Evolutionary conservation across 2,113 vertebrate species (phyloP).

Genomic region (Riparia riparia): DNA sequence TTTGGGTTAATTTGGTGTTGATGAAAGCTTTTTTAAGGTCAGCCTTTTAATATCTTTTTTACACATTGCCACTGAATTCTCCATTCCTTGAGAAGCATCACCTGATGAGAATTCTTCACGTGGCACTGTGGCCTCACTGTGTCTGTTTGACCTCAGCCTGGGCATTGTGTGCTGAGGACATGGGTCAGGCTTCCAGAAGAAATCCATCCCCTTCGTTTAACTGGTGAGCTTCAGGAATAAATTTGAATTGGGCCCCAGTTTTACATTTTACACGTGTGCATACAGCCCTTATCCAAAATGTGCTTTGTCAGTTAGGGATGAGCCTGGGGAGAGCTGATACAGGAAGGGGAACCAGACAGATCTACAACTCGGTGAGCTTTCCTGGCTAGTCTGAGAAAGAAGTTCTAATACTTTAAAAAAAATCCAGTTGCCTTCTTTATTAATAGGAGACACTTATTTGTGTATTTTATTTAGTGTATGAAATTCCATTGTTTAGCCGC

Average conservation of each 20-base stretch:
- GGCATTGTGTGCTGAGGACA: neutral
- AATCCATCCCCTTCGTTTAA: neutral
- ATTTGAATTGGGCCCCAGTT: neutral
- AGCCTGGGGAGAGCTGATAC: neutral
- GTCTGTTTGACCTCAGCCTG: neutral
- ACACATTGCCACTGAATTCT: neutral
- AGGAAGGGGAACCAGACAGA: neutral
- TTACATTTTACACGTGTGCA: neutral
- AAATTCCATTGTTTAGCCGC: neutral
- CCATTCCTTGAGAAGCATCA: neutral
- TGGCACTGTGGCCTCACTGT: neutral
- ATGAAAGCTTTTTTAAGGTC: neutral
- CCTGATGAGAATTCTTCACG: rapidly evolving
- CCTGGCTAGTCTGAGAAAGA: neutral
- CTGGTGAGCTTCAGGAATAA: neutral
- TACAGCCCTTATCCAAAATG: neutral
- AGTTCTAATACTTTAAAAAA: neutral
- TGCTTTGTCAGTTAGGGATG: neutral
- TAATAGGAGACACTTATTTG: neutral
- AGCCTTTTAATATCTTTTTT: neutral
- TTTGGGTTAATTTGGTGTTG: neutral
- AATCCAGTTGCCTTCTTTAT: neutral
- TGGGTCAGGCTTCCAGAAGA: neutral
- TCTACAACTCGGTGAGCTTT: neutral
- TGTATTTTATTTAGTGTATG: neutral